A percentile compares a stretch with the other conserved stretches of the same genome.
Conservation (phyloP, 2,113 vertebrate genomes). For the Podarcis raffonei region DNA sequence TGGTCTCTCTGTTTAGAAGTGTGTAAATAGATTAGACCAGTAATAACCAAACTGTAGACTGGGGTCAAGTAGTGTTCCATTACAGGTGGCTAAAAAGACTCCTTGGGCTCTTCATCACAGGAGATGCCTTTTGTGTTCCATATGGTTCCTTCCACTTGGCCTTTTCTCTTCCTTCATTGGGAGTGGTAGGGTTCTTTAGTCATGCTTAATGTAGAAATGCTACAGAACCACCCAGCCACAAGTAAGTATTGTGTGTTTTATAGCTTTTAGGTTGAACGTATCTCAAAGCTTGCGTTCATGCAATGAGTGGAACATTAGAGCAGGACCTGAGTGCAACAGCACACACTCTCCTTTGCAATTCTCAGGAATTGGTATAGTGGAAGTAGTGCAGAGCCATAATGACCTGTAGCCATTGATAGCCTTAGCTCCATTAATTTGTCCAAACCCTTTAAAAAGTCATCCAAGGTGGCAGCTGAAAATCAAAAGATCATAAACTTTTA, state of each 20-base stretch:
- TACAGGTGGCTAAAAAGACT: background rate
- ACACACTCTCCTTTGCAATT: no score
- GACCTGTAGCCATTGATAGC: no score
- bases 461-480: no score
- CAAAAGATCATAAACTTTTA: no score
- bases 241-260: background rate
- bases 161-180: background rate
- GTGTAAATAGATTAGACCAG: background rate
- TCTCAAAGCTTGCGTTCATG: background rate
- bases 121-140: background rate
- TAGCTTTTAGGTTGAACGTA: background rate
- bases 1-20: background rate
- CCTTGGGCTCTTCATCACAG: background rate
- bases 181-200: background rate
- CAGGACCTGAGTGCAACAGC: no score
- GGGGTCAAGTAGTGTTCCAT: background rate
- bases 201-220: background rate
- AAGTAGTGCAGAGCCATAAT: no score
- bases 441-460: no score
- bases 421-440: no score
- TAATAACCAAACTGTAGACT: background rate
- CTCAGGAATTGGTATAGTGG: no score
- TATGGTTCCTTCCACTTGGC: background rate
- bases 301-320: no score
- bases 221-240: background rate